These are phyloP conservation scores for Leucosticte australis DNA, from an alignment of 2,113 vertebrate genomes.

Conservation along the genomic window DNA sequence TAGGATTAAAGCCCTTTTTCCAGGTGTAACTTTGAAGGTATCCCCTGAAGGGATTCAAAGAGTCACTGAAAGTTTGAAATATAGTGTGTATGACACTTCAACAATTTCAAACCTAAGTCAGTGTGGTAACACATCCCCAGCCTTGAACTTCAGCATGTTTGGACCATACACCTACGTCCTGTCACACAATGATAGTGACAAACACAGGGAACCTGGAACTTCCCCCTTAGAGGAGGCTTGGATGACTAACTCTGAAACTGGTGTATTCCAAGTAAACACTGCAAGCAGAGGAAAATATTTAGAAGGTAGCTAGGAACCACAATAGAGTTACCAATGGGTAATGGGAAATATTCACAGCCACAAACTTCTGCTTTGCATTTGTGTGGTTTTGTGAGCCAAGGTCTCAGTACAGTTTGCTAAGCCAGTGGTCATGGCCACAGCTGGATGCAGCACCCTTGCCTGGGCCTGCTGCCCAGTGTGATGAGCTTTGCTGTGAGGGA, in stretches of 20 bases:
- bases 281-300: background rate
- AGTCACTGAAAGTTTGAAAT: background rate
- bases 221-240: background rate
- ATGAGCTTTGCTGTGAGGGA: background rate
- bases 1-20: background rate
- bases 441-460: background rate
- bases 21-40: background rate
- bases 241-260: background rate
- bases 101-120: background rate
- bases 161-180: background rate
- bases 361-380: background rate
- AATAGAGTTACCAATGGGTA: background rate
- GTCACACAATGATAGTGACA: background rate
- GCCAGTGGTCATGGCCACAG: background rate
- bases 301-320: conserved; percentile 17
- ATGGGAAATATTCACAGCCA: background rate
- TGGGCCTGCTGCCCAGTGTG: background rate
- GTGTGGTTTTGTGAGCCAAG: background rate
- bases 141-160: background rate
- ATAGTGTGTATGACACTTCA: background rate
- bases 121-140: background rate
- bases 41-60: background rate
- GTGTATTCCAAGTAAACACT: background rate
- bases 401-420: background rate
- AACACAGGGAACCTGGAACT: background rate